Evolutionary conservation across 2,797 vertebrate species (phyloP), one percentile per base, ranked within the genome.

Genomic region (Heterohyrax brucei): DNA sequence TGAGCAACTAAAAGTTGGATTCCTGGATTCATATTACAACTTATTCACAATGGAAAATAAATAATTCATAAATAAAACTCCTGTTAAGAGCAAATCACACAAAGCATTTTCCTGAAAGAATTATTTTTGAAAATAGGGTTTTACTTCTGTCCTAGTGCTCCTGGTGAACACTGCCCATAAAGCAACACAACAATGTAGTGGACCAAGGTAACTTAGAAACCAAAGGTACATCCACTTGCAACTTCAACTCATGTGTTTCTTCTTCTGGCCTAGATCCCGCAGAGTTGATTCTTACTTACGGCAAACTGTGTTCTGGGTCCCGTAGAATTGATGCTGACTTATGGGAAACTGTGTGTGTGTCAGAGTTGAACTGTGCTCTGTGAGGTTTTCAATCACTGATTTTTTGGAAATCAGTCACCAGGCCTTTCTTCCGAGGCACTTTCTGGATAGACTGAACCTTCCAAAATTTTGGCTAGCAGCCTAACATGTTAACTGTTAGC

Each of bases 21-120:
- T 44, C 77, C 4, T 5, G 22, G 94, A 92, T 93, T 2, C 56
- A 70, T 72, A 53, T 59, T 33, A 12, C 13, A 96, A 70, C 44
- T 89, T 79, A 96, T 64, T 22, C 50, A 96, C 72, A 96, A 82
- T 14, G 80, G 33, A 50, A 76, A 28, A 93, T 84, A 95, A 93
- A 1, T 76, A 95, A 24, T 2, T 95, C 88, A 96, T 53, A 89
- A 94, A 76, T 30, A 1, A 79, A 44, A 92, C 76, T 19, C 86
- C 2, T 72, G 1, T 86, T 62, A 85, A 92, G 33, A 96, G 89
- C 2, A 96, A 95, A 91, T 83, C 0, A 8, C 10, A 24, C 39
- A 30, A 82, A 93, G 24, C 3, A 2, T 22, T 92, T 64, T 83
- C 68, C 30, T 79, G 3, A 89, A 3, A 44, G 44, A 44, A 68